Evolutionary conservation across 2,113 vertebrate species (phyloP).

Genomic region (Chlorodrepanis virens): DNA sequence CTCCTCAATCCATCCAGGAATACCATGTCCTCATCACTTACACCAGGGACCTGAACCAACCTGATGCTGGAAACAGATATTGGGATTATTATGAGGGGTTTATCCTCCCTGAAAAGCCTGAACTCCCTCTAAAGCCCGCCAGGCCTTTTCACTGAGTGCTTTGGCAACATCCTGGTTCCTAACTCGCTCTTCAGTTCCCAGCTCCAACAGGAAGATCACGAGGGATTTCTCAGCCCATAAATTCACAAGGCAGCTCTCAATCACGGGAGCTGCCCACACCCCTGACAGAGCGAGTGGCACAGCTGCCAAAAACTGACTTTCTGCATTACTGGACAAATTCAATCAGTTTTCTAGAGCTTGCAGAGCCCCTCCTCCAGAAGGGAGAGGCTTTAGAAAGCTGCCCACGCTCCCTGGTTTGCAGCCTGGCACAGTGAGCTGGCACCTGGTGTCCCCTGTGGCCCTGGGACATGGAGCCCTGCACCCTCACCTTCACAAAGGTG

Average conservation of each 20-base stretch:
- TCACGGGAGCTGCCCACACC: background rate
- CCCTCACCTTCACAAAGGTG: constrained; percentile 94
- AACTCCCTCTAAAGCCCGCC: background rate
- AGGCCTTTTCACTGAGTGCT: background rate
- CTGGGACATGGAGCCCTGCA: accelerated
- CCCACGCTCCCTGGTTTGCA: accelerated
- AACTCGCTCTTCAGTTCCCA: background rate
- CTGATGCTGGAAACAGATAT: accelerated
- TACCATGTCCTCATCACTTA: background rate
- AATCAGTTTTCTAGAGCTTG: background rate
- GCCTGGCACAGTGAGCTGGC: accelerated
- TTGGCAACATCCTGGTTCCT: background rate
- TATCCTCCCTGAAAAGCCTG: background rate
- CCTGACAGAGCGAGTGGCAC: background rate
- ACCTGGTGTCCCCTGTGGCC: accelerated
- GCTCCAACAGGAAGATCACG: background rate
- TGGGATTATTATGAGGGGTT: accelerated
- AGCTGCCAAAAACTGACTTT: background rate
- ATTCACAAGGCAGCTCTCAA: background rate
- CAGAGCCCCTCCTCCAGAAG: background rate
- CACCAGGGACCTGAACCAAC: background rate
- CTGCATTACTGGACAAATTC: background rate
- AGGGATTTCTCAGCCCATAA: background rate
- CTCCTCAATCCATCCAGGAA: background rate
- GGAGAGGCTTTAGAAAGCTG: background rate